Evolutionary conservation across 2,797 vertebrate species (phyloP), one percentile per base, ranked within the genome.

Genomic region (Rallus crepitans): DNA sequence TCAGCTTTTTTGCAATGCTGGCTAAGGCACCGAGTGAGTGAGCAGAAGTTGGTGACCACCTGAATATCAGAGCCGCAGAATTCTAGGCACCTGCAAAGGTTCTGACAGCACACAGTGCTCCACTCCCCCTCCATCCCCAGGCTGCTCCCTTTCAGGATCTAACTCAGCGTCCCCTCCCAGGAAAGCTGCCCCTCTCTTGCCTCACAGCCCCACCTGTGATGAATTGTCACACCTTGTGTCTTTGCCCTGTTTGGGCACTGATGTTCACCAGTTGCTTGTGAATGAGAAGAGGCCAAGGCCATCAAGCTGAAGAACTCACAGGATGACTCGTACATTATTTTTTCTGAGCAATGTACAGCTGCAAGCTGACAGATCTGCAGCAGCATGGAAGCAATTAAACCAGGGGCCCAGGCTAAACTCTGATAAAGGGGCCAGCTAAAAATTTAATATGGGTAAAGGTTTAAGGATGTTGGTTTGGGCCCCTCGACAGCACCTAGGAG

Each of bases 51-150:
- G 11, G 30, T 25, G 21, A 53, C 19, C 24, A 11, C 6, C 31
- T 28, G 14, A 83, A 6, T 10, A 57, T 12, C 15, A 73, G 40
- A 61, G 20, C 48, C 47, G 37, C 28, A 82, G 50, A 83, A 27
- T 15, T 30, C n/a, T 40, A 37, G 40, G 73, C 40, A 2, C 1
- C 20, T 20, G 4, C 11, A 2, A 53, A 61, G 18, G 40, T 40
- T 6, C 6, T 65, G 55, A 8, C 45, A 45, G 12, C 0, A 0
- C 0, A 1, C 37, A 86, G 24, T 3, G 18, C 25, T 60, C 24
- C 21, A 2, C 6, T 50, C 6, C 30, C 14, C 24, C 57, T 47
- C 18, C 8, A 39, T 25, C 19, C 35, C 11, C 18, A 25, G 57
- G 37, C 83, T 80, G 81, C 31, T 90, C 61, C 28, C 30, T 35